Evolutionary conservation across 2,888 invertebrate species (phyloP).

Genomic region (Pterostichus niger): DNA sequence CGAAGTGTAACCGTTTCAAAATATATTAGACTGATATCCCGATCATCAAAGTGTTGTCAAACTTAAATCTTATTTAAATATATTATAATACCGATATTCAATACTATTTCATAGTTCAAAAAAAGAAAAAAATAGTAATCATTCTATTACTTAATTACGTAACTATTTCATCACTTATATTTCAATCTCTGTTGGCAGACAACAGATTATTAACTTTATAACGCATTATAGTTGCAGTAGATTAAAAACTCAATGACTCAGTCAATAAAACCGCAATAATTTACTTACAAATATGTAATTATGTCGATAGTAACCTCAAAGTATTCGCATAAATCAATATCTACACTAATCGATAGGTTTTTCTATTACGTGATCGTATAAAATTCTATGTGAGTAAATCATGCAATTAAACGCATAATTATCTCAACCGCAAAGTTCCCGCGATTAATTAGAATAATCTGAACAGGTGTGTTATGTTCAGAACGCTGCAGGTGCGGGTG

Average conservation of each 20-base stretch:
- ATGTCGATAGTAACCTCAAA: background rate
- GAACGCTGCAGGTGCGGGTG: slow-evolving; percentile 45
- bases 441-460: slow-evolving; percentile 51
- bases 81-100: too few species aligned
- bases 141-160: background rate
- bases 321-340: slow-evolving; percentile 12
- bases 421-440: slow-evolving; percentile 14
- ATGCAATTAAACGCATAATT: slow-evolving; percentile 43
- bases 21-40: too few species aligned
- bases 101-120: too few species aligned
- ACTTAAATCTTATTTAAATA: too few species aligned
- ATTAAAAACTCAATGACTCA: slow-evolving; percentile 9
- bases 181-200: background rate
- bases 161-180: background rate
- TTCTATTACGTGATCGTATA: slow-evolving; percentile 28
- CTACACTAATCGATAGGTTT: slow-evolving; percentile 1
- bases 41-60: too few species aligned
- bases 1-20: too few species aligned
- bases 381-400: slow-evolving; percentile 26
- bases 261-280: slow-evolving; percentile 4
- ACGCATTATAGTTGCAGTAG: background rate
- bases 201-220: slow-evolving; percentile 1
- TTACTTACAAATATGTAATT: background rate
- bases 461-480: slow-evolving; percentile 46
- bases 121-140: too few species aligned